Conservation (phyloP, 2,797 vertebrate genomes). For the Helicolenus hilgendorfi region DNA sequence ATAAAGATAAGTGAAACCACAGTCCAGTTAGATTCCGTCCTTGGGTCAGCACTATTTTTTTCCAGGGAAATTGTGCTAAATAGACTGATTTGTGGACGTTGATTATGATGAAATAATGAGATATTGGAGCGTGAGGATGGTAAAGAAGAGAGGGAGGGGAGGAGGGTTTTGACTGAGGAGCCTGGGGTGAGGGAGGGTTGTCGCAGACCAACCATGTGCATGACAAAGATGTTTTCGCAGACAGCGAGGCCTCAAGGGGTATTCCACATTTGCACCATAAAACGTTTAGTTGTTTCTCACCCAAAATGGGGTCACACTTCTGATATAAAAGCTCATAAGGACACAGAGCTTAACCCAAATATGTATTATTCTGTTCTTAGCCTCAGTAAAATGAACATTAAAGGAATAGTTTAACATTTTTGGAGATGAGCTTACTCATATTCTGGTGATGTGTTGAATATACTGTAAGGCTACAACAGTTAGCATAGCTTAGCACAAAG, state of each 20-base stretch:
- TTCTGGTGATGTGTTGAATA: not conserved
- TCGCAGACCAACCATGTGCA: constrained; percentile 9
- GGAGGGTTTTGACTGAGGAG: not conserved
- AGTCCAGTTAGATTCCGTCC: not conserved
- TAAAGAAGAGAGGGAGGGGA: too few species aligned
- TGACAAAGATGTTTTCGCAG: not conserved
- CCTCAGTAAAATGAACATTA: not conserved
- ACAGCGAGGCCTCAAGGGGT: not conserved
- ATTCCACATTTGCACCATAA: constrained; percentile 14
- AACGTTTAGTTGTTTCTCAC: not conserved
- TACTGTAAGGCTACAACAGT: not conserved
- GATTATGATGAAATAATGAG: not conserved
- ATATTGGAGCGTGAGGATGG: not conserved
- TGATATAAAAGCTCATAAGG: not conserved
- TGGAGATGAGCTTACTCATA: not conserved
- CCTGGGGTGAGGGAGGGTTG: not conserved
- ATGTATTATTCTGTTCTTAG: not conserved
- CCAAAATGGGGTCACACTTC: not conserved
- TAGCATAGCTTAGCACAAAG: not conserved
- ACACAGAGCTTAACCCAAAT: not conserved
- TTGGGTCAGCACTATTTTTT: not conserved
- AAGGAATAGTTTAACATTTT: not conserved
- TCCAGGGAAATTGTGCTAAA: not conserved
- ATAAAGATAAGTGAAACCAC: not conserved
- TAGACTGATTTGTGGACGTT: not conserved